A percentile compares a stretch with the other conserved stretches of the same genome.
Evolutionary conservation across 2,113 vertebrate genomes (phyloP).

Genomic region (Anoplopoma fimbria): DNA sequence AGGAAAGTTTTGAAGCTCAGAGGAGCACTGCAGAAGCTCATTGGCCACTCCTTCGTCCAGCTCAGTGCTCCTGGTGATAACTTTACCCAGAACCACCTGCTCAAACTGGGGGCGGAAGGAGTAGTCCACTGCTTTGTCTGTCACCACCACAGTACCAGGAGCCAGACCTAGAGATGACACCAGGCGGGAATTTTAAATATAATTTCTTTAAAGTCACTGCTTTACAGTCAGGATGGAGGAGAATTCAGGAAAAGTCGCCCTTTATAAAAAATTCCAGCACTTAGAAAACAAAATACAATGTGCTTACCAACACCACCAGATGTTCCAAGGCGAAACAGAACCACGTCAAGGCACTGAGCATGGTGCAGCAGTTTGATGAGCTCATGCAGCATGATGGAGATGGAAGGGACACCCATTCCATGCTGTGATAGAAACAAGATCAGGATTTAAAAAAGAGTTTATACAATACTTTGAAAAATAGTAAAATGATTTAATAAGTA

Average conservation of each 20-base stretch:
- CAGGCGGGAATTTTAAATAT: neutral
- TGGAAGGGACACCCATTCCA: constrained; percentile 91
- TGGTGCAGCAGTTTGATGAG: constrained; percentile 93
- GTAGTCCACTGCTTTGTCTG: constrained; percentile 85
- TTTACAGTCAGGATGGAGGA: neutral
- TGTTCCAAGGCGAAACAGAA: constrained; percentile 88
- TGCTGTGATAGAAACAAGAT: constrained; percentile 80
- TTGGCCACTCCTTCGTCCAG: constrained; percentile 85
- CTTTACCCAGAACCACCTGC: constrained; percentile 88
- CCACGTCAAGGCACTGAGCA: constrained; percentile 86
- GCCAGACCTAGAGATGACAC: constrained; percentile 78
- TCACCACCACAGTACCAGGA: constrained; percentile 89
- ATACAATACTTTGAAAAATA: neutral
- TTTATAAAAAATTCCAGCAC: neutral
- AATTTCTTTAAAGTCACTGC: neutral
- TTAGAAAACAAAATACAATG: neutral
- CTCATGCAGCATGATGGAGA: constrained; percentile 92
- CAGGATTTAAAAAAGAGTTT: too few species aligned
- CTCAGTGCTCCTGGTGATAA: constrained; percentile 87
- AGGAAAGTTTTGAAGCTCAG: constrained; percentile 80
- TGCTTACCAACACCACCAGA: constrained; percentile 90
- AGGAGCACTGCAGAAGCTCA: constrained; percentile 86
- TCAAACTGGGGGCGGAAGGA: constrained; percentile 87
- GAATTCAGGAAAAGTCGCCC: neutral
- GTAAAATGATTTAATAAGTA: neutral